These are phyloP conservation scores for Calcarius lapponicus DNA, from an alignment of 2,797 vertebrate species.

Conservation along the genomic window DNA sequence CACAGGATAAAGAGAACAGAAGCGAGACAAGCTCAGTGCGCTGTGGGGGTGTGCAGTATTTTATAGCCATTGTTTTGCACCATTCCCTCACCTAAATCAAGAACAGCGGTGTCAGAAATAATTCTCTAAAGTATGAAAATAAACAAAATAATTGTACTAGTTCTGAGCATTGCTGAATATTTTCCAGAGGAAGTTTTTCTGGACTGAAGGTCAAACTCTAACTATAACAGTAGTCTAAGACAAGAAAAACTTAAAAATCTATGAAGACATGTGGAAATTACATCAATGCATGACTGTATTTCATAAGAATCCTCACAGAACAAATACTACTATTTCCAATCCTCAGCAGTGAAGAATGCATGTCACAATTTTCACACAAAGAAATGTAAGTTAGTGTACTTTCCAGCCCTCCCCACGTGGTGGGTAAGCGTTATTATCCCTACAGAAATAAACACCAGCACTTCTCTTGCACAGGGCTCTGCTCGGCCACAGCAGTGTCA, in stretches of 20 bases:
- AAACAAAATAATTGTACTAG: not conserved
- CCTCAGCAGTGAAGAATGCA: not conserved
- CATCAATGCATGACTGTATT: not conserved
- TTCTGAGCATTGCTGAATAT: not conserved
- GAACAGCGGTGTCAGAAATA: not conserved
- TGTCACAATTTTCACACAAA: not conserved
- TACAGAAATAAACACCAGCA: not conserved
- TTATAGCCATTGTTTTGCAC: not conserved
- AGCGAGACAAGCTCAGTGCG: not conserved
- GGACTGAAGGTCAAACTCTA: not conserved
- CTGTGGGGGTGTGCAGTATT: not conserved
- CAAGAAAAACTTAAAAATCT: not conserved
- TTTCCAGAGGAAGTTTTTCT: not conserved
- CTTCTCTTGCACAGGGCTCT: not conserved
- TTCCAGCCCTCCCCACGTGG: accelerated
- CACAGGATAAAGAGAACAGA: not conserved
- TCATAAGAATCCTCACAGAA: not conserved
- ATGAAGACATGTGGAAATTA: not conserved
- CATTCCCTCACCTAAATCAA: not conserved
- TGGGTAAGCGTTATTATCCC: not conserved
- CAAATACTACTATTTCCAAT: not conserved
- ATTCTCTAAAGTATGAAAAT: not conserved
- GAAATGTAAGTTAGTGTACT: not conserved
- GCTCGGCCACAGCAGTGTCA: not conserved
- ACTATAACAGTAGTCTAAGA: not conserved